Conservation (phyloP, 2,888 invertebrate species). For the Xestia rhomboidea region DNA sequence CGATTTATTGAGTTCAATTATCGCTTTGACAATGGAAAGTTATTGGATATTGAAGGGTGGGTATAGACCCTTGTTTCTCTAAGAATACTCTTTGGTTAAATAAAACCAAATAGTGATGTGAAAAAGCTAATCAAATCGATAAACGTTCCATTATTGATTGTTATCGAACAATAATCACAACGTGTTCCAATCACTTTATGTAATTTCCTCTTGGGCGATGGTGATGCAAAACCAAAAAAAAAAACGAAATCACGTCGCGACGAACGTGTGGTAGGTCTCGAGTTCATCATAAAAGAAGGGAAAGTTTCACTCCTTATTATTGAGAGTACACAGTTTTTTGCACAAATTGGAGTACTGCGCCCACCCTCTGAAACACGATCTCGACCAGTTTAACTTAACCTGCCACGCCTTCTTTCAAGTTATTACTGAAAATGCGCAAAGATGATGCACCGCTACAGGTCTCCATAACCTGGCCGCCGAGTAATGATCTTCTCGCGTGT, state of each 20-base stretch:
- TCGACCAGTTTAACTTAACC: constrained; percentile 71
- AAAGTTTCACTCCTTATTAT: constrained; percentile 77
- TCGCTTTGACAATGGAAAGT: constrained; percentile 62
- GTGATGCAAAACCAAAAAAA: constrained; percentile 50
- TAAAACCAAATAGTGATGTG: constrained; percentile 8
- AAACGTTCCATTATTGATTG: constrained; percentile 41
- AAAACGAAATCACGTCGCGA: constrained; percentile 61
- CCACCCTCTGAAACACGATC: constrained; percentile 77
- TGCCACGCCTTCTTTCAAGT: constrained; percentile 64
- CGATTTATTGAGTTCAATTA: constrained; percentile 70
- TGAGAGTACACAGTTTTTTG: constrained; percentile 74
- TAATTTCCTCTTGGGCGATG: constrained; percentile 51
- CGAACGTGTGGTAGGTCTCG: constrained; percentile 71
- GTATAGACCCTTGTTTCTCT: background rate
- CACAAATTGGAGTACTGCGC: constrained; percentile 80
- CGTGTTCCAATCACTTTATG: constrained; percentile 55
- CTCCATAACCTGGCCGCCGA: constrained; percentile 71
- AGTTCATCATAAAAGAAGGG: constrained; percentile 72
- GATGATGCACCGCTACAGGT: constrained; percentile 69
- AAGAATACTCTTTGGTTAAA: constrained; percentile 6
- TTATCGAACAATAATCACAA: constrained; percentile 47
- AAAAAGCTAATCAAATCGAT: constrained; percentile 40
- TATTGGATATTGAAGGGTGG: constrained; percentile 3
- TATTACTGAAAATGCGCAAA: constrained; percentile 70
- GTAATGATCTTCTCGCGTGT: constrained; percentile 83